Base-by-base conservation (phyloP, 1,140 invertebrate genomes). In the Drosophila baimaii region DNA sequence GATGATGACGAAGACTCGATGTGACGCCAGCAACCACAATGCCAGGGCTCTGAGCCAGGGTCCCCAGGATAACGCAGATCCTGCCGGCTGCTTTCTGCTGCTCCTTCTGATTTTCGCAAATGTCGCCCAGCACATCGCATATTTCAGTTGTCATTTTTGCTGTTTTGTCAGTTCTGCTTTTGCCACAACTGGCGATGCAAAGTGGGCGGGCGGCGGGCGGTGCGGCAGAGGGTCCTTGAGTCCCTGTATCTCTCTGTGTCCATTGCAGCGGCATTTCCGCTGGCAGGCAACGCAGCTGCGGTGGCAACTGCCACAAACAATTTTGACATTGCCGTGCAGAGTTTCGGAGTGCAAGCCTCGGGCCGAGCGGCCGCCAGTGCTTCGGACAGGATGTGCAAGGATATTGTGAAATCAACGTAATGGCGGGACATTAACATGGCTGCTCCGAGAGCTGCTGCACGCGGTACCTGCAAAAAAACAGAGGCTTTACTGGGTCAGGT, bases 331-430 rank as follows among this genome's bases (percentile, higher is more conserved):
- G 66, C 81, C 57, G 49, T 77, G 77, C 77, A 54, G 58, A 63
- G 57, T 76, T 64, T 62, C 63, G 39, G 56, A 52, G 54, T 37
- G 39, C 39, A 23, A 15, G 52, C 37, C 43, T 39, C 17, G 64
- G 41, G 35, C 29, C 13, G 21, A 62, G 56, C 49, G 43, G 39
- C 39, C 54, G 58, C 35, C 62, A 58, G 35, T 55, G 68, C 56
- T 54, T 39, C 47, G 69, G 64, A 79, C 82, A 86, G 82, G 79
- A 86, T 86, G 83, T 86, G 81, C 76, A 79, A 79, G 82, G 79
- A 88, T 88, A 88, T 86, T 86, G 82, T 85, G 79, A 86, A 85
- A 85, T 85, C 82, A 86, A 82, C 79, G 82, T 79, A 86, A 85
- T 84, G 78, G 83, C 65, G 75, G 64, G 52, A 77, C 82, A 85